These are phyloP conservation scores for Cerastis leucographa DNA, from an alignment of 2,888 invertebrate genomes.

Conservation along the genomic window DNA sequence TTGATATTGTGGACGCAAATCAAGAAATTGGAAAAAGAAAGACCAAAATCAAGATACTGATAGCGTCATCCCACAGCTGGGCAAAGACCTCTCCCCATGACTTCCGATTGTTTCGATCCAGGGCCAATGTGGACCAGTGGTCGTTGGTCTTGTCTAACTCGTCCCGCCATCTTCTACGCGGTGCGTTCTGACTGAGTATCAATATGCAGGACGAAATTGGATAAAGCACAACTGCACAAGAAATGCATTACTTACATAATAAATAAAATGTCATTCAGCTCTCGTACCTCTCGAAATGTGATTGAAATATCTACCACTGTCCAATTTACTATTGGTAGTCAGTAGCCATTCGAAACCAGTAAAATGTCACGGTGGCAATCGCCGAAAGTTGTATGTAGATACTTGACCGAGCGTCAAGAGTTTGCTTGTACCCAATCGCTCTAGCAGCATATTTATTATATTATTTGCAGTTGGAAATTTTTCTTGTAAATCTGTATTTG, in stretches of 20 bases:
- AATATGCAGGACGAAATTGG: slow-evolving; percentile 1
- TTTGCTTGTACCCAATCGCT: slow-evolving; percentile 35
- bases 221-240: background rate
- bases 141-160: too few species aligned
- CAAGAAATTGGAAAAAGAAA: background rate
- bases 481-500: slow-evolving; percentile 24
- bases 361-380: slow-evolving; percentile 56
- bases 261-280: slow-evolving; percentile 35
- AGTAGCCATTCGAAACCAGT: slow-evolving; percentile 26
- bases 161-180: too few species aligned
- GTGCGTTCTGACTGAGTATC: too few species aligned
- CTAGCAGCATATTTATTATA: slow-evolving; percentile 20
- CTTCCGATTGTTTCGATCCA: too few species aligned
- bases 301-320: slow-evolving; percentile 48
- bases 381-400: slow-evolving; percentile 28
- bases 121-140: too few species aligned
- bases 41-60: too few species aligned
- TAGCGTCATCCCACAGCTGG: too few species aligned
- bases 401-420: slow-evolving; percentile 42
- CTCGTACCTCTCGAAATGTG: slow-evolving; percentile 31
- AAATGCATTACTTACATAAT: slow-evolving; percentile 32
- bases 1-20: background rate
- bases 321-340: slow-evolving; percentile 26
- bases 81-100: too few species aligned
- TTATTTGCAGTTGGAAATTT: slow-evolving; percentile 9